Evolutionary conservation across 2,888 invertebrate species (phyloP).

Genomic region (Microctonus hyperodae): DNA sequence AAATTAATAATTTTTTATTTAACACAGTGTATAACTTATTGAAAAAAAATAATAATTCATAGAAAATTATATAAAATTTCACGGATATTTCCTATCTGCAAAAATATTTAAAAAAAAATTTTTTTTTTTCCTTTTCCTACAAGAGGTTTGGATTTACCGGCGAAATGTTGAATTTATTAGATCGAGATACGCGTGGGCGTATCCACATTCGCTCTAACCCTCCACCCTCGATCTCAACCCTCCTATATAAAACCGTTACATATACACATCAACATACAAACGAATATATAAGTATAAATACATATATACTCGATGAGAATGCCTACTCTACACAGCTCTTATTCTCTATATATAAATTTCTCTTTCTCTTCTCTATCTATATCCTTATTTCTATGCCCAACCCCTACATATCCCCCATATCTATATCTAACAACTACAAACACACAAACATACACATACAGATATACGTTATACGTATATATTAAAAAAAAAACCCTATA

Average conservation of each 20-base stretch:
- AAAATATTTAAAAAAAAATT: too few species aligned
- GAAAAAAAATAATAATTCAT: constrained; percentile 14
- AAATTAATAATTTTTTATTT: too few species aligned
- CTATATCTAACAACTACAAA: constrained; percentile 23
- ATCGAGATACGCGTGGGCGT: constrained; percentile 63
- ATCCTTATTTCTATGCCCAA: neutral
- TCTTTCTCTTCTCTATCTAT: constrained; percentile 30
- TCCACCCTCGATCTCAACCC: constrained; percentile 26
- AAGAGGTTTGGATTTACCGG: constrained; percentile 53
- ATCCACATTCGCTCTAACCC: constrained; percentile 47
- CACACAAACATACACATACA: constrained; percentile 6
- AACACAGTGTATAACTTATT: neutral
- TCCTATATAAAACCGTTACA: constrained; percentile 19
- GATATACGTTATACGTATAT: constrained; percentile 2
- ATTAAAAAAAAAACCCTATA: constrained; percentile 27
- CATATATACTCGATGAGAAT: constrained; percentile 12
- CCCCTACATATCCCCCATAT: constrained; percentile 26
- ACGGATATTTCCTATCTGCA: too few species aligned
- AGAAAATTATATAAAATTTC: too few species aligned
- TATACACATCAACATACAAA: constrained; percentile 17
- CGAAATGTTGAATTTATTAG: constrained; percentile 64
- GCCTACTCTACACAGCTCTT: constrained; percentile 14
- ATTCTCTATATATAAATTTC: constrained; percentile 17
- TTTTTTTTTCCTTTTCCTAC: constrained; percentile 13
- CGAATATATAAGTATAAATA: constrained; percentile 16